Percentiles rank a stretch among this genome's conserved stretches.
These are phyloP conservation scores for Diuraphis noxia DNA, from an alignment of 1,140 invertebrate genomes.

Conservation along the genomic window DNA sequence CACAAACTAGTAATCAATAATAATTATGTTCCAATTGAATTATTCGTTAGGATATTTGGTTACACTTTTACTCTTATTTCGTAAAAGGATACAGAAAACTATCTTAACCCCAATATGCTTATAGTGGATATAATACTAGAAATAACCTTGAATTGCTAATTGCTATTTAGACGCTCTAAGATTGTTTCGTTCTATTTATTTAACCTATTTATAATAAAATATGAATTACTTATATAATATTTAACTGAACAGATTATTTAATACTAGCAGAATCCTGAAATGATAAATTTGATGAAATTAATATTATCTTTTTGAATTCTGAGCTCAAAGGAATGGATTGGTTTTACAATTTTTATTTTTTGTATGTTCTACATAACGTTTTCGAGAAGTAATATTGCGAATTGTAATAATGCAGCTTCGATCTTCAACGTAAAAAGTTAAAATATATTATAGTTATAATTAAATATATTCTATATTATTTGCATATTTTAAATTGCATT, in stretches of 20 bases:
- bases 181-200: neutral
- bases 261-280: neutral
- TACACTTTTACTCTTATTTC: constrained; percentile 25
- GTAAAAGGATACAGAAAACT: neutral
- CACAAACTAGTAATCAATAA: neutral
- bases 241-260: neutral
- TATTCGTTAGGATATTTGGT: neutral
- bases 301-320: neutral
- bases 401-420: too few species aligned
- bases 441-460: too few species aligned
- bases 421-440: too few species aligned
- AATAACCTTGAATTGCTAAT: neutral
- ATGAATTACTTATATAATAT: neutral
- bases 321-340: neutral
- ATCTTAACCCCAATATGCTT: neutral
- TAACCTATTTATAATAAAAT: neutral
- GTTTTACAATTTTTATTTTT: neutral
- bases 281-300: neutral
- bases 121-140: neutral
- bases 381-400: neutral
- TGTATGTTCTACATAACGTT: neutral
- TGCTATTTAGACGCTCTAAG: neutral
- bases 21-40: neutral
- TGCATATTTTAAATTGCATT: too few species aligned
- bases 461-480: too few species aligned